Evolutionary conservation across 2,797 vertebrate genomes (phyloP), one percentile per base, ranked within the genome.

Genomic region (Pterois miles): DNA sequence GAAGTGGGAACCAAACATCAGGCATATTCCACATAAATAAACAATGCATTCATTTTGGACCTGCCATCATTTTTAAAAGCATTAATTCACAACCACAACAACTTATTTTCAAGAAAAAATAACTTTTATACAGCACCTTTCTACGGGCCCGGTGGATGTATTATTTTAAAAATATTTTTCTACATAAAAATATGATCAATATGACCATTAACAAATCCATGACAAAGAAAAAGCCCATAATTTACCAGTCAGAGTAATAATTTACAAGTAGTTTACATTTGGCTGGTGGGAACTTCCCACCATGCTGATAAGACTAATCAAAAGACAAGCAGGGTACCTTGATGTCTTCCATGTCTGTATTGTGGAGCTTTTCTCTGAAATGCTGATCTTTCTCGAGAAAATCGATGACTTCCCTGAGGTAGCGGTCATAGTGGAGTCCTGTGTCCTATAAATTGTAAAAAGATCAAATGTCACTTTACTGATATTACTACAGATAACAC

Each of bases 341-440:
- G 90, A 99, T 99, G 89, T 99, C 98, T 25, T 99, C 98, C 95
- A 99, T 98, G 88, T 99, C 97, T 74, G 98, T 98, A 71, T 97
- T 97, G 90, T 99, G 98, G 13, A 99, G 97, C 83, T 99, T 99
- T 89, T 99, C 98, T 95, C 97, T 96, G 92, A 99, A 99, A 93
- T 99, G 97, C 62, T 95, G 94, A 92, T 99, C 98, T 91, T 98
- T 99, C 93, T 99, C 98, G 57, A 99, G 95, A 80, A 99, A 98
- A 93, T 99, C 97, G 33, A 99, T 98, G 81, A 99, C 98, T 95
- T 99, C 97, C 78, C 96, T 96, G 92, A 99, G 97, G 92, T 99
- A 99, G 48, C 97, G 97, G 89, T 99, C 97, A 88, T 99, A 99
- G 93, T 98, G 98, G 81, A 99, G 96, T 77, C 98, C 98, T 34